These are phyloP conservation scores for Latrodectus elegans DNA, from an alignment of 2,888 invertebrate genomes.

Conservation along the genomic window DNA sequence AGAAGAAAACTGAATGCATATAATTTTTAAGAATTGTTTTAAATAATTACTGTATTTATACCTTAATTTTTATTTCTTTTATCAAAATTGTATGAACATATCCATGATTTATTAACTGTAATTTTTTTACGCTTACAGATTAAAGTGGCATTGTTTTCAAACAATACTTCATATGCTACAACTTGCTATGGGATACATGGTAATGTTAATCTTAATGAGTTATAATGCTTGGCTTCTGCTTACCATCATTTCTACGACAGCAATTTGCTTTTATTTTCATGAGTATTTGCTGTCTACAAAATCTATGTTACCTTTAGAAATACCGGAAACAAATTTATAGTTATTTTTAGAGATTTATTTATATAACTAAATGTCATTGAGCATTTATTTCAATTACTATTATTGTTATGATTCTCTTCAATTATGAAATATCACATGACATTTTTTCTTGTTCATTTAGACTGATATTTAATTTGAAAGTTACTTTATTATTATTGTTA, in stretches of 20 bases:
- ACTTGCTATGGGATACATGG: conserved; percentile 60
- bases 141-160: conserved; percentile 62
- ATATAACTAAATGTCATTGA: not conserved
- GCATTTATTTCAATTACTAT: not conserved
- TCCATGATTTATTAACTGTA: too few relatives aligned
- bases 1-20: too few relatives aligned
- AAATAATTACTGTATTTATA: not conserved
- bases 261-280: conserved; percentile 63
- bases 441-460: too few relatives aligned
- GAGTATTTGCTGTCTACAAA: conserved; percentile 54
- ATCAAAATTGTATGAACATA: not conserved
- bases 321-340: conserved; percentile 52
- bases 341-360: not conserved
- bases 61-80: not conserved
- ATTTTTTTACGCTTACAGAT: conserved; percentile 28
- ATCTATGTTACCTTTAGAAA: conserved; percentile 60
- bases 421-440: too few relatives aligned
- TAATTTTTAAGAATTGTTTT: too few relatives aligned
- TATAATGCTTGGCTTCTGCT: conserved; percentile 63
- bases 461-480: too few relatives aligned
- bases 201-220: conserved; percentile 67
- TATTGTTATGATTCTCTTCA: too few relatives aligned
- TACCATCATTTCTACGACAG: conserved; percentile 45
- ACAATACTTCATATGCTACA: conserved; percentile 60
- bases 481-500: too few relatives aligned